Conservation (phyloP, 2,888 invertebrate species). For the Lobophora halterata region DNA sequence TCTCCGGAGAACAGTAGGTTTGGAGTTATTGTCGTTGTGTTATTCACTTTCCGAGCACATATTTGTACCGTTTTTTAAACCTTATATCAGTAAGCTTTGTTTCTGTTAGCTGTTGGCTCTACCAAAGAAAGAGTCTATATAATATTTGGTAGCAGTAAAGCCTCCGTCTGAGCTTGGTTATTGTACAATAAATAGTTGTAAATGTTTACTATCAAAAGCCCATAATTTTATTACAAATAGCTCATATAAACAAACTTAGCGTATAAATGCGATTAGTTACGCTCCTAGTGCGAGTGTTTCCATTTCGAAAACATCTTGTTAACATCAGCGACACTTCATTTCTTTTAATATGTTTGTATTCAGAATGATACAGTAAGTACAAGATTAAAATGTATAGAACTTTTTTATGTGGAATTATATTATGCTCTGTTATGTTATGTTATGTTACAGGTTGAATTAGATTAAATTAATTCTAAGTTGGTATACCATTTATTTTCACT, state of each 20-base stretch:
- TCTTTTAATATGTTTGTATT: conserved; percentile 20
- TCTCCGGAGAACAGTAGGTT: conserved; percentile 3
- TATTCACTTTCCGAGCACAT: neutral
- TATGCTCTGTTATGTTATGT: no score
- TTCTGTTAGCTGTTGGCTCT: no score
- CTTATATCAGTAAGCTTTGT: no score
- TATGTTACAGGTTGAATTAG: no score
- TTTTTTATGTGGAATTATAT: no score
- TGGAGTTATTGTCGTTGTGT: conserved; percentile 3
- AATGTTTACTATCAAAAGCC: neutral
- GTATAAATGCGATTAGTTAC: conserved; percentile 13
- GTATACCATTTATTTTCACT: no score
- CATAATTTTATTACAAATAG: neutral
- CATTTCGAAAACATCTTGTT: conserved; percentile 20
- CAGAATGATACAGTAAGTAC: conserved; percentile 2
- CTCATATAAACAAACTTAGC: conserved; percentile 10
- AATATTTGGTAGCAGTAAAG: no score
- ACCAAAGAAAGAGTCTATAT: no score
- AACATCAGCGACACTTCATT: conserved; percentile 25
- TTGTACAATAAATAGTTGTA: neutral
- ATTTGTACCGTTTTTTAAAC: no score
- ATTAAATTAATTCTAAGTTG: no score
- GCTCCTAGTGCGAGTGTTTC: conserved; percentile 11
- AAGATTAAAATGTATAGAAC: no score
- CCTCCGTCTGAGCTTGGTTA: no score